phyloP scores from a whole-genome alignment of 2,797 vertebrate species.

The Channallabes apus region DNA sequence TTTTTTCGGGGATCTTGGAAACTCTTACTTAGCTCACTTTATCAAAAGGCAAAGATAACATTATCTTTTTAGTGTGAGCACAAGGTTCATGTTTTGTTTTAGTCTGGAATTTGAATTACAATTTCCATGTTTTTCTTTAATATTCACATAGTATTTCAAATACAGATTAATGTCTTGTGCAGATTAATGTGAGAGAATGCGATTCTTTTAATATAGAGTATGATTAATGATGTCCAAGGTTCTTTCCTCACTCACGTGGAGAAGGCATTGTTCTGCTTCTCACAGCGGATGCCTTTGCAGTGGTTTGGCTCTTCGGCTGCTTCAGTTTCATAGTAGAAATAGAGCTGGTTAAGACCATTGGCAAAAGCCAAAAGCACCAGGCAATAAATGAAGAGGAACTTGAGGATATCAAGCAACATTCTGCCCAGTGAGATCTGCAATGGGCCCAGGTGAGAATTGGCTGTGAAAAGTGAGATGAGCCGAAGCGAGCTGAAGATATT shows the following conservation, averaged over 20 bases:
- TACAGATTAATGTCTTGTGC: neutral
- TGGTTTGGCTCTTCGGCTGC: conserved; percentile 93
- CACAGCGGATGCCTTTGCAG: conserved; percentile 97
- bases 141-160: neutral
- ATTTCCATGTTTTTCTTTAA: neutral
- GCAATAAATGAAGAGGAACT: conserved; percentile 99
- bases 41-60: neutral
- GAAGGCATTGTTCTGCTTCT: conserved; percentile 98
- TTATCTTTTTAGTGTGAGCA: too few species aligned
- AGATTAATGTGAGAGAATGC: neutral
- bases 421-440: conserved; percentile 96
- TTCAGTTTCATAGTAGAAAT: conserved; percentile 98
- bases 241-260: conserved; percentile 85
- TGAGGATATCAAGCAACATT: conserved; percentile 99
- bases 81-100: neutral
- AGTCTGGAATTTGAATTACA: neutral
- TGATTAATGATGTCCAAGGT: neutral
- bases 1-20: neutral
- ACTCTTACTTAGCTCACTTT: neutral
- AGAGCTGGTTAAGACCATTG: conserved; percentile 97
- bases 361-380: conserved; percentile 96
- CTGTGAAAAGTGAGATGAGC: conserved; percentile 97
- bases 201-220: neutral
- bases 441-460: conserved; percentile 96
- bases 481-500: conserved; percentile 97